Conservation (phyloP, 2,888 invertebrate genomes). For the Schizotus pectinicornis region DNA sequence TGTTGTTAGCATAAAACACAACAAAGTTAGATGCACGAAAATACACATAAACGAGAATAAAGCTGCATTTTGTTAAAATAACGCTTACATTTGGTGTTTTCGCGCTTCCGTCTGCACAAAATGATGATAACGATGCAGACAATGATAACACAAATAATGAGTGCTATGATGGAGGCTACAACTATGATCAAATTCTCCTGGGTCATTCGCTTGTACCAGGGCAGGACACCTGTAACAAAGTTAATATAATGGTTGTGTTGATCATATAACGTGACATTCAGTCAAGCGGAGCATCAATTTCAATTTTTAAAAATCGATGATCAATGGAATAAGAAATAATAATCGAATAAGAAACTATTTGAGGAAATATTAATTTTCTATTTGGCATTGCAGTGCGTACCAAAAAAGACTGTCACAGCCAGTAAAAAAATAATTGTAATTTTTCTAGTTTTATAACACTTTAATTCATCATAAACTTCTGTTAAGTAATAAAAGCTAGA, state of each 20-base stretch:
- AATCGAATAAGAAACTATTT: too few relatives aligned
- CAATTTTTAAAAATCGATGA: too few relatives aligned
- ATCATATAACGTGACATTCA: neutral
- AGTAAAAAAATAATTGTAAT: too few relatives aligned
- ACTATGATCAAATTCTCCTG: slow-evolving; percentile 80
- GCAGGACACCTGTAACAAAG: slow-evolving; percentile 69
- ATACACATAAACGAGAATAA: slow-evolving; percentile 15
- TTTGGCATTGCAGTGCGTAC: too few relatives aligned
- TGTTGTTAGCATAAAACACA: slow-evolving; percentile 60
- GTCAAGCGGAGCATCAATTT: neutral
- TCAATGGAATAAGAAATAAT: neutral
- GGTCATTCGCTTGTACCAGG: slow-evolving; percentile 81
- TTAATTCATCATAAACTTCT: too few relatives aligned
- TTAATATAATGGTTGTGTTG: neutral
- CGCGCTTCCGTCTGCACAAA: slow-evolving; percentile 82
- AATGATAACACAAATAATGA: slow-evolving; percentile 80
- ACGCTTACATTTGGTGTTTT: slow-evolving; percentile 82
- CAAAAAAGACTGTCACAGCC: too few relatives aligned
- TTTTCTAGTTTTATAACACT: too few relatives aligned
- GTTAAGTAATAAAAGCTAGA: too few relatives aligned
- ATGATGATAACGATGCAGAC: slow-evolving; percentile 86
- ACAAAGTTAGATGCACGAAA: slow-evolving; percentile 24
- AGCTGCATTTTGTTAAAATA: slow-evolving; percentile 1
- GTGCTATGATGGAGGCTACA: slow-evolving; percentile 70
- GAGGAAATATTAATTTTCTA: too few relatives aligned